Base-by-base conservation (phyloP, 2,888 invertebrate genomes). In the Celastrina argiolus region DNA sequence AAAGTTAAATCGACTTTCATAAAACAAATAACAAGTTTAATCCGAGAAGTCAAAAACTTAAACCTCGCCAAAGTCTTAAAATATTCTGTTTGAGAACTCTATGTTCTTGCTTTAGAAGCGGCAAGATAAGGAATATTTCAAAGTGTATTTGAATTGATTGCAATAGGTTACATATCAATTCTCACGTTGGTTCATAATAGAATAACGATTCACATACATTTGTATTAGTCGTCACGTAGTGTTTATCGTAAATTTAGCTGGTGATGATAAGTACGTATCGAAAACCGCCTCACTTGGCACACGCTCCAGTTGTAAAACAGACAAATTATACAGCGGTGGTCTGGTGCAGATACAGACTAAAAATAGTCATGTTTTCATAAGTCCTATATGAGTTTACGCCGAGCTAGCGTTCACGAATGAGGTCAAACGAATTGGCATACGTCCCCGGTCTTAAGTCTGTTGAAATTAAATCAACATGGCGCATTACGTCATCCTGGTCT, bases 311-410 rank as follows among this genome's bases (percentile, higher is more conserved):
- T 79, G 74, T 82, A 82, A 85, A 81, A 83, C 85, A 87, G 87
- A 87, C 83, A 86, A 84, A 86, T 84, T 85, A 83, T 84, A 80
- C 79, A 82, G 68, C 77, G 82, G 81, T 80, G 78, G 81, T 83
- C 81, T 81, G 82, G 70, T 70, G 70, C 74, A 74, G 73, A 76
- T 82, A 82, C 78, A 75, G 74, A 78, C 84, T 88, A 83, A 85
- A 88, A 88, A 88, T 89, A 90, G 83, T 72, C 78, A 77, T 87
- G 87, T 88, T 87, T 88, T 87, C 85, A 86, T 88, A 86, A 84
- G 81, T 78, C 80, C 84, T 83, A 88, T 87, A 86, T 84, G 84
- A 87, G 84, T 87, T 85, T 86, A 88, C 85, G 81, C 85, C 86
- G 86, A 82, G 83, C 84, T 83, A 83, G 84, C 73, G 68, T 71